A percentile compares a stretch with the other conserved stretches of the same genome.
These are phyloP conservation scores for Plebejus melissa DNA, from an alignment of 2,888 invertebrate species.

Conservation along the genomic window DNA sequence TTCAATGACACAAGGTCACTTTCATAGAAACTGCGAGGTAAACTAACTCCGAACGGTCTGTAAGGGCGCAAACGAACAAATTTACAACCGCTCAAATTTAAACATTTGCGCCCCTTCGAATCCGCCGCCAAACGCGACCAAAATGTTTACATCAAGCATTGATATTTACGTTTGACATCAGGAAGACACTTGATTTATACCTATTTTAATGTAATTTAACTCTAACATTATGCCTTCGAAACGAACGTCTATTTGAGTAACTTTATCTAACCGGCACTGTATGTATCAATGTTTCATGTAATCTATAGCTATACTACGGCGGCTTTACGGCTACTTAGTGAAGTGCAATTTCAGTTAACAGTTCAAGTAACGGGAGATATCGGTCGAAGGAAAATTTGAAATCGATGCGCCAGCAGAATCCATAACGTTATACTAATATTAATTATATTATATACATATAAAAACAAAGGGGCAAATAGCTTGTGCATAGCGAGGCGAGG, in stretches of 20 bases:
- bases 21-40: not conserved
- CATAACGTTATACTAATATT: not conserved
- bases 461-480: not conserved
- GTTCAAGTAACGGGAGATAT: slow-evolving; percentile 18
- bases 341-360: slow-evolving; percentile 1
- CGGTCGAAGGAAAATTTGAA: not conserved
- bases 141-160: slow-evolving; percentile 32
- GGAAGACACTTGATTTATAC: slow-evolving; percentile 35
- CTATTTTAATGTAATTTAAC: slow-evolving; percentile 25
- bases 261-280: slow-evolving; percentile 28
- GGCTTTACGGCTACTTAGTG: not conserved
- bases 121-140: slow-evolving; percentile 10
- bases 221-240: slow-evolving; percentile 21
- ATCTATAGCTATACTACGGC: slow-evolving; percentile 3
- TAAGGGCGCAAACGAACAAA: not conserved
- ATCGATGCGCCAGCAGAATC: slow-evolving; percentile 8
- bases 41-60: not conserved
- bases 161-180: slow-evolving; percentile 30
- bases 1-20: not conserved
- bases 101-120: not conserved
- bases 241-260: slow-evolving; percentile 11
- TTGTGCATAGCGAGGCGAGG: slow-evolving; percentile 29
- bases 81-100: slow-evolving; percentile 3
- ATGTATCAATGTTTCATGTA: slow-evolving; percentile 33
- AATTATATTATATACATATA: slow-evolving; percentile 18